Evolutionary conservation across 2,888 invertebrate genomes (phyloP), one percentile per base, ranked within the genome.

Genomic region (Melipona bicolor): DNA sequence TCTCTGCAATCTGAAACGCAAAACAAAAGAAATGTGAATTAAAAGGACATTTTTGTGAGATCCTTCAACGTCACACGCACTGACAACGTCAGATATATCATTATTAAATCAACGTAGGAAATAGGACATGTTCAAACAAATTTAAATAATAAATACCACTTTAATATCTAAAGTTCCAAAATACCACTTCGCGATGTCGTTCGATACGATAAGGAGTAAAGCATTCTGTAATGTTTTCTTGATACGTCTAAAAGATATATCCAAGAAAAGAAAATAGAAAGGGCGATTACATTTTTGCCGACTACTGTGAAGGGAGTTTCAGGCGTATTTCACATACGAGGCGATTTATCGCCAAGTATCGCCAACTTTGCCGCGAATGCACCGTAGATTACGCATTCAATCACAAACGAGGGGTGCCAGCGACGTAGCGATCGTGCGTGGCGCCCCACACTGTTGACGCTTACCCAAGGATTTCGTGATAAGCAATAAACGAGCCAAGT

Each of bases 321-420:
- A 24, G 17, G 32, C 43, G 43, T 70, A 54, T 36, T 70, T 70
- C 54, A n/a, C 70, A n/a, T 11, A 54, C 32, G 70, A n/a, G n/a
- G 19, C 70, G 70, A 70, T 70, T 70, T 56, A 49, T 56, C 54
- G 54, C 3, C 21, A 70, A 70, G 70, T 56, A 70, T 72, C 81
- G 78, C 52, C 69, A 87, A 87, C 77, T 88, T 82, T 75, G 59
- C 81, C 83, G 70, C 79, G 79, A 82, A 85, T 84, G 80, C 68
- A 78, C 73, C 88, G 84, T 74, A 86, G 84, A 89, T 89, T 85
- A 89, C 85, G 85, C 79, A 89, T 89, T 89, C 87, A 89, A 88
- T 89, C 89, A 84, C 72, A 70, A 69, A 68, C 62, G 65, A 61
- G 50, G 67, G 62, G 71, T 67, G 77, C n/a, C 81, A 78, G 73